Percentiles rank a stretch among this genome's conserved stretches.
Conservation (phyloP, 1,140 invertebrate species). For the Megathymus violae region DNA sequence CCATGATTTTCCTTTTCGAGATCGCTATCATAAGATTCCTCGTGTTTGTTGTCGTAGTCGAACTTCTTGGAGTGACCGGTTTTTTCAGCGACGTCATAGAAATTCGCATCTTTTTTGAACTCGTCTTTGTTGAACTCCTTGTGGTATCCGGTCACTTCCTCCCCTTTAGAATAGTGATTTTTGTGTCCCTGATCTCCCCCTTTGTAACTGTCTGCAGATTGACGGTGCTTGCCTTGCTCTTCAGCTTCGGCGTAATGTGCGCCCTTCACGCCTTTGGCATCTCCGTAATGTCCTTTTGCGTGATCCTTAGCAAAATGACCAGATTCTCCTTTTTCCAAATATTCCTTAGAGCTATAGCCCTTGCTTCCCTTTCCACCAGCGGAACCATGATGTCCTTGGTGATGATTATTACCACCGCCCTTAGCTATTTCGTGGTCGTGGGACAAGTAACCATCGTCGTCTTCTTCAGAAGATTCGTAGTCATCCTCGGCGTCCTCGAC, state of each 20-base stretch:
- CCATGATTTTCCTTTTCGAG: slow-evolving; percentile 83
- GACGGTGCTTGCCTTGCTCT: slow-evolving; percentile 75
- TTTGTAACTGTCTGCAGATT: slow-evolving; percentile 85
- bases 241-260: slow-evolving; percentile 69
- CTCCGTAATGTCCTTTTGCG: slow-evolving; percentile 62
- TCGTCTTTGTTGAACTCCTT: slow-evolving; percentile 90
- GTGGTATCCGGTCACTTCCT: slow-evolving; percentile 88
- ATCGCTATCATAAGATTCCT: slow-evolving; percentile 81
- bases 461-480: slow-evolving; percentile 49
- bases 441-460: slow-evolving; percentile 54
- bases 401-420: slow-evolving; percentile 68
- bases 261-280: slow-evolving; percentile 69
- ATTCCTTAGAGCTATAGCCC: slow-evolving; percentile 64
- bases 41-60: slow-evolving; percentile 80
- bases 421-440: slow-evolving; percentile 57
- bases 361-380: slow-evolving; percentile 81
- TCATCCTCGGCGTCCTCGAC: slow-evolving; percentile 64
- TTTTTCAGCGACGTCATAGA: slow-evolving; percentile 88
- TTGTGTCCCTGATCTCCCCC: slow-evolving; percentile 88
- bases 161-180: slow-evolving; percentile 88
- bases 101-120: slow-evolving; percentile 89
- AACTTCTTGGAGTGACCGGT: slow-evolving; percentile 87
- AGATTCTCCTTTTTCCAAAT: slow-evolving; percentile 65
- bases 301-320: slow-evolving; percentile 66
- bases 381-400: slow-evolving; percentile 66